A percentile compares a stretch with the other conserved stretches of the same genome.
These are phyloP conservation scores for Hylaeus anthracinus DNA, from an alignment of 1,140 invertebrate genomes.

Conservation along the genomic window DNA sequence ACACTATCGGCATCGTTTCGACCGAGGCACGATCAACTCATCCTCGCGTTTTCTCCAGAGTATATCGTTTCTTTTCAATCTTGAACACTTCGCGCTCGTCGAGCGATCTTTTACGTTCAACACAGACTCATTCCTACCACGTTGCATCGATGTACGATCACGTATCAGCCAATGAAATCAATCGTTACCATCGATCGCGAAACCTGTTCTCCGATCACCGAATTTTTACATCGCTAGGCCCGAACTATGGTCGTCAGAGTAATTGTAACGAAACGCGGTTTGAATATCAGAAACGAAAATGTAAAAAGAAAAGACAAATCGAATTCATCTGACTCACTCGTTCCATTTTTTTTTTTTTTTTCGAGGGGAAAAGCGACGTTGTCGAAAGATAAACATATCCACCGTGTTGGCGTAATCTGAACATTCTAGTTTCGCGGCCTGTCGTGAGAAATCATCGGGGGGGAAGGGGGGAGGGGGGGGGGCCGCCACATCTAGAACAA, in stretches of 20 bases:
- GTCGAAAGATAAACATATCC: conserved; percentile 7
- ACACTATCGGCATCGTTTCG: conserved; percentile 7
- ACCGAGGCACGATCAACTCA: conserved; percentile 8
- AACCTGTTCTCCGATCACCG: conserved; percentile 9
- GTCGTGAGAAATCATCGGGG: too few species aligned
- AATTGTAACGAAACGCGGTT: neutral
- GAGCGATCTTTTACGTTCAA: neutral
- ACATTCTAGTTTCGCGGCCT: neutral
- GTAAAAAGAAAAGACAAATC: neutral
- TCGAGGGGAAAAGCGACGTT: neutral
- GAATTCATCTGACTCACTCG: neutral
- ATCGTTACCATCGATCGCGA: neutral
- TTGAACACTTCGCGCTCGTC: neutral
- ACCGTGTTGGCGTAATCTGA: neutral
- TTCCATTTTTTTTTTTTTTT: too few species aligned
- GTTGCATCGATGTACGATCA: neutral
- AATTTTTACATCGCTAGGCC: conserved; percentile 20
- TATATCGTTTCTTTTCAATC: neutral
- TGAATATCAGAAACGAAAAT: too few species aligned
- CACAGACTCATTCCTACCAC: neutral
- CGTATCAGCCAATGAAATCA: neutral
- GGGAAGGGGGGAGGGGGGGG: too few species aligned
- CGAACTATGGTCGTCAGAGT: neutral
- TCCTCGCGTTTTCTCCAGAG: neutral
- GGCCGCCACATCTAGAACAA: neutral